Evolutionary conservation across 2,113 vertebrate species (phyloP).

Genomic region (Calyptomena viridis): DNA sequence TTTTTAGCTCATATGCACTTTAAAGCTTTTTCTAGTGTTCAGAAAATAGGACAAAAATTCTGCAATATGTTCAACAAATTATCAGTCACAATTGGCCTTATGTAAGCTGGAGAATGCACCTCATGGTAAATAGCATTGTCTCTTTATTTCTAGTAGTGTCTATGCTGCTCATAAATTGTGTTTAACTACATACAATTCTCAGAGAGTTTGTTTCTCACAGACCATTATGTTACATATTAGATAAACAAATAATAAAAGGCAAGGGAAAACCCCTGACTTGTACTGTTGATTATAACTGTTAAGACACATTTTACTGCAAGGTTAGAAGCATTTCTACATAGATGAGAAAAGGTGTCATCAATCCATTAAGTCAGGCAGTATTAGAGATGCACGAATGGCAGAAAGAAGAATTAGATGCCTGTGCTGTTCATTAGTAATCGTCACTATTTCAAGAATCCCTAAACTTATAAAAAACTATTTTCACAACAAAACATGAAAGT

Average conservation of each 20-base stretch:
- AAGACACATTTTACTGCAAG: neutral
- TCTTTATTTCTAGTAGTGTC: neutral
- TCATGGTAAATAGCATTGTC: neutral
- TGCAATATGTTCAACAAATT: neutral
- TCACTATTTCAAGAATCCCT: neutral
- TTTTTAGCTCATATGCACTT: neutral
- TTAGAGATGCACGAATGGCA: neutral
- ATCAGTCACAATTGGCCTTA: neutral
- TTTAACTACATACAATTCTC: neutral
- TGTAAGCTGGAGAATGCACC: neutral
- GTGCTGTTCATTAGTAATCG: neutral
- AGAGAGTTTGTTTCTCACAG: neutral
- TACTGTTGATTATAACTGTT: neutral
- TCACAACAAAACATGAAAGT: neutral
- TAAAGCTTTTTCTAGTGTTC: neutral
- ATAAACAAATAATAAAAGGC: neutral
- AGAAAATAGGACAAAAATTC: neutral
- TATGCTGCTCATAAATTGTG: neutral
- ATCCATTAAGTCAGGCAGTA: neutral
- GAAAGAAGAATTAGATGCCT: neutral
- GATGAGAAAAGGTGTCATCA: neutral
- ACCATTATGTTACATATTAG: neutral
- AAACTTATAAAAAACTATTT: neutral
- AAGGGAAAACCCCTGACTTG: neutral
- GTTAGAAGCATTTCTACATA: neutral